Base-by-base conservation (phyloP, 2,797 vertebrate genomes). In the Rallus crepitans region DNA sequence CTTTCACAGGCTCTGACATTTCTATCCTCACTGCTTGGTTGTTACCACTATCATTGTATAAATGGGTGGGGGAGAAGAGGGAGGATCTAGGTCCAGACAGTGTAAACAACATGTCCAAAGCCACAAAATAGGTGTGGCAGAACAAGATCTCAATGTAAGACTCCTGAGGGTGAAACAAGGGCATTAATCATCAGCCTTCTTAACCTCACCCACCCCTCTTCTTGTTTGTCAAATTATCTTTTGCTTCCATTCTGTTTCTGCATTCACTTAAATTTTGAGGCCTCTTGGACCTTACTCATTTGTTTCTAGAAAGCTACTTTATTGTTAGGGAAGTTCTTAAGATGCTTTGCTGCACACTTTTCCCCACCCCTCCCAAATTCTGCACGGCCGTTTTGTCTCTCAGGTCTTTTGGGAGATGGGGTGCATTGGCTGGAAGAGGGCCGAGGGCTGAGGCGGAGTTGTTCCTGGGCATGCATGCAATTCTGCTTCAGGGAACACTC, bases 401-500 rank as follows among this genome's bases (percentile, higher is more conserved):
- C 45, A 30, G 19, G 47, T 77, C 71, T 68, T 39, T 30, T 1
- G 1, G 70, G 71, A 85, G 82, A 61, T 50, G 28, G 47, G 47
- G 37, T 48, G 50, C 3, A 2, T 57, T 87, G 76, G 37, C 73
- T 70, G 33, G 40, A 57, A 96, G 94, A 91, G 42, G 70, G 63
- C 55, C 18, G 31, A 59, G 81, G 30, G 40, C 40, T 89, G 81
- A 79, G 63, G 77, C 19, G 4, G 68, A 82, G 73, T 68, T 1
- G 12, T 45, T 96, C 55, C 93, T 70, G 87, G 92, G 89, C 85
- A 96, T 33, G 37, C 8, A 1, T 87, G 60, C 65, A 93, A 80
- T 65, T 76, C 84, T 92, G 59, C 93, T 98, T 96, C 95, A 96
- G 79, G 93, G 80, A 96, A 96, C 93, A 96, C 96, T 97, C 57